Conservation (phyloP, 2,113 vertebrate genomes). For the Lutjanus erythropterus region DNA sequence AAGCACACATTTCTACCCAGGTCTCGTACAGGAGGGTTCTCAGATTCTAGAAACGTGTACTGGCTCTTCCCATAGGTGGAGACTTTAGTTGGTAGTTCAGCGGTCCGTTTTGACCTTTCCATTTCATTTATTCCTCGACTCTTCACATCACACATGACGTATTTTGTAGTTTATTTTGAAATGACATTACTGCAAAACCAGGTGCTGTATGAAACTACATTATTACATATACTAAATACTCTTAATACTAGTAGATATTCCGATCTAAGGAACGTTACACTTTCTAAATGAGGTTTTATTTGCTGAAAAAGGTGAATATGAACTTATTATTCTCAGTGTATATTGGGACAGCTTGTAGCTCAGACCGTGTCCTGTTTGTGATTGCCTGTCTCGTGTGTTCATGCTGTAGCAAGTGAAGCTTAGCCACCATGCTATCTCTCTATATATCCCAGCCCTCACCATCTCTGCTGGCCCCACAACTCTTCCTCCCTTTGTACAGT, state of each 20-base stretch:
- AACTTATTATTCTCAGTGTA: slow-evolving; percentile 31
- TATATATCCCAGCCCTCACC: slow-evolving; percentile 49
- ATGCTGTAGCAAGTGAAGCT: slow-evolving; percentile 63
- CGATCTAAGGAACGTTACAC: neutral
- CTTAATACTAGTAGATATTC: slow-evolving; percentile 16
- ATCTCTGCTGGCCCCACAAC: slow-evolving; percentile 63
- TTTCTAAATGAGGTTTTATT: slow-evolving; percentile 9
- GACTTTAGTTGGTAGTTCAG: neutral
- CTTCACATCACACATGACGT: neutral
- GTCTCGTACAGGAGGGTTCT: slow-evolving; percentile 5
- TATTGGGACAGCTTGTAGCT: slow-evolving; percentile 41
- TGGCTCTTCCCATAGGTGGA: neutral
- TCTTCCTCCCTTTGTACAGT: slow-evolving; percentile 79
- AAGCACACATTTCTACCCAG: slow-evolving; percentile 51
- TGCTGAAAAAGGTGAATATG: slow-evolving; percentile 31
- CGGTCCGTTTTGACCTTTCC: neutral
- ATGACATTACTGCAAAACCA: slow-evolving; percentile 40
- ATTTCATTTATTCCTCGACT: neutral
- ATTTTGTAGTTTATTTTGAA: slow-evolving; percentile 19
- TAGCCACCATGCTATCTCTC: slow-evolving; percentile 47
- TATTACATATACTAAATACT: slow-evolving; percentile 15
- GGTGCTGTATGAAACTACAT: slow-evolving; percentile 53
- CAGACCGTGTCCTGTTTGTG: slow-evolving; percentile 48
- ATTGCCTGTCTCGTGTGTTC: slow-evolving; percentile 63
- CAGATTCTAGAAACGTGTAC: neutral